phyloP scores from a whole-genome alignment of 2,113 vertebrate species.

The Datnioides undecimradiatus region DNA sequence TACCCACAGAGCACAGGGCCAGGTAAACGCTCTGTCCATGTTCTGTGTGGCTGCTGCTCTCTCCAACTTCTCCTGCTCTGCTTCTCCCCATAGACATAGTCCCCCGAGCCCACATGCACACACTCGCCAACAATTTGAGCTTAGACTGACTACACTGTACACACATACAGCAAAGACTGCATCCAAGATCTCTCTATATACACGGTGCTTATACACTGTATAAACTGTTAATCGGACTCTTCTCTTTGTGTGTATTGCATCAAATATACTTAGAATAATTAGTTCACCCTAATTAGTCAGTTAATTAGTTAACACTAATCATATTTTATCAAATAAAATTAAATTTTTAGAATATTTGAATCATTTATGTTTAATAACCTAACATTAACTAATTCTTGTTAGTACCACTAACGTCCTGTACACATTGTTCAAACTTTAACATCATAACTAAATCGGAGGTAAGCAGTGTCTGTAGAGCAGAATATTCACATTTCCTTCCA shows the following conservation, averaged over 20 bases:
- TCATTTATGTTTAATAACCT: neutral
- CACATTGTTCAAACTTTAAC: neutral
- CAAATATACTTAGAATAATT: neutral
- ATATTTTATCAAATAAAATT: neutral
- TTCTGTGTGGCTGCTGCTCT: constrained; percentile 94
- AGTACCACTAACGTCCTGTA: neutral
- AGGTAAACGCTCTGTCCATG: constrained; percentile 94
- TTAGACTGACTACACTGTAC: constrained; percentile 30
- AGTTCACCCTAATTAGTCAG: too few species aligned
- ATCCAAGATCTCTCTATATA: constrained; percentile 8
- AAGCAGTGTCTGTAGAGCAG: neutral
- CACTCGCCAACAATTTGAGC: constrained; percentile 24
- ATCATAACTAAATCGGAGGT: neutral
- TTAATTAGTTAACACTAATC: neutral
- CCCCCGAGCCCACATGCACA: constrained; percentile 54
- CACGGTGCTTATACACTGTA: neutral
- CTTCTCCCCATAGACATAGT: constrained; percentile 73
- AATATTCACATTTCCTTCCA: neutral
- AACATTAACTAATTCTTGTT: neutral
- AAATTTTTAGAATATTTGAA: neutral
- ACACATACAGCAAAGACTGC: constrained; percentile 23
- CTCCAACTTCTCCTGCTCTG: constrained; percentile 84
- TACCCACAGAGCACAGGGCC: constrained; percentile 95
- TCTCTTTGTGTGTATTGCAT: neutral
- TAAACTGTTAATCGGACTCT: neutral